A percentile compares a stretch with the other conserved stretches of the same genome.
These are phyloP conservation scores for Xiphorhynchus elegans DNA, from an alignment of 2,113 vertebrate genomes.

Conservation along the genomic window DNA sequence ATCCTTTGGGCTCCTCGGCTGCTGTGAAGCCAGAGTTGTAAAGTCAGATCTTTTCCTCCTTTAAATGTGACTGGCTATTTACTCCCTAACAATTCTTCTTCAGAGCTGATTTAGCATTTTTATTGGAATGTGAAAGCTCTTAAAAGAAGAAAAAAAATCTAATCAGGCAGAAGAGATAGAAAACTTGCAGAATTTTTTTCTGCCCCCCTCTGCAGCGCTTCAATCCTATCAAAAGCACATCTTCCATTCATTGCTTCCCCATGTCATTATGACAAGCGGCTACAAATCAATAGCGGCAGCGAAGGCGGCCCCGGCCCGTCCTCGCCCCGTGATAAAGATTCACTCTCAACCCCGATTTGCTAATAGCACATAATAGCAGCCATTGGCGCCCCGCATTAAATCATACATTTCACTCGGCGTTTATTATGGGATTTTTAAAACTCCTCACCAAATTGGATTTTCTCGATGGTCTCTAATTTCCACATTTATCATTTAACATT, in stretches of 20 bases:
- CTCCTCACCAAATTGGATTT: conserved; percentile 94
- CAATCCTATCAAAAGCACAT: conserved; percentile 86
- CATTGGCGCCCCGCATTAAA: conserved; percentile 90
- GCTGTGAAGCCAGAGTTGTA: conserved; percentile 55
- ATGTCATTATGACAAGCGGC: conserved; percentile 85
- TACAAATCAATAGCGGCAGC: conserved; percentile 85
- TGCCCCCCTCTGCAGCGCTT: conserved; percentile 66
- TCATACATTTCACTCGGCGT: conserved; percentile 86
- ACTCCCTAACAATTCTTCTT: conserved; percentile 81
- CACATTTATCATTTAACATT: conserved; percentile 98
- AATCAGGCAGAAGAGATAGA: conserved; percentile 86
- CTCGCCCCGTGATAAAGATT: conserved; percentile 80
- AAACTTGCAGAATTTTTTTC: conserved; percentile 84
- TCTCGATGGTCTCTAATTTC: conserved; percentile 91
- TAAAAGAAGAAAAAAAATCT: conserved; percentile 84
- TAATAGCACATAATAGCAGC: conserved; percentile 92
- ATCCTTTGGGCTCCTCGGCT: conserved; percentile 23
- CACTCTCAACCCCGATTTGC: conserved; percentile 85
- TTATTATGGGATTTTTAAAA: conserved; percentile 90
- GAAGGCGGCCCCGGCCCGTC: conserved; percentile 69
- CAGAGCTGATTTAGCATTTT: conserved; percentile 85
- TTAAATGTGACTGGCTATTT: conserved; percentile 81
- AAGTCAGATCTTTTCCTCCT: conserved; percentile 69
- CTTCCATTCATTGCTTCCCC: conserved; percentile 86
- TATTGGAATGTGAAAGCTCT: conserved; percentile 86